Conservation (phyloP, 30 jellyfish, hydroid and myxozoan species). For the Chironex yamaguchii region DNA sequence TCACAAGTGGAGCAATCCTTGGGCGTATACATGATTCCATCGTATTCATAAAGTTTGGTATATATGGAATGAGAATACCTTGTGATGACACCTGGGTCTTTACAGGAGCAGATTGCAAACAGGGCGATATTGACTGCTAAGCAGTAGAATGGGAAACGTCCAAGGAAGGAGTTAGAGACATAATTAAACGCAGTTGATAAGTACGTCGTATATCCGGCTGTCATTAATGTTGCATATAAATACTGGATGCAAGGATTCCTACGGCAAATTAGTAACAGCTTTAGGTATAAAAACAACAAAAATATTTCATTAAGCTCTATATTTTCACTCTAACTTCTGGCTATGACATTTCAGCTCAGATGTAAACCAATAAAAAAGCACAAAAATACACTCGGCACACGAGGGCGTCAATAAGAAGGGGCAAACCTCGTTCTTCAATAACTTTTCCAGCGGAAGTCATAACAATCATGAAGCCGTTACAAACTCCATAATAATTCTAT, state of each 20-base stretch:
- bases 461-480: no score
- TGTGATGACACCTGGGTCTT: conserved; percentile 84
- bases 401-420: no score
- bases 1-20: conserved; percentile 79
- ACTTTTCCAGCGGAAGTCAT: no score
- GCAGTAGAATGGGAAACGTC: conserved; percentile 74
- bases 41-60: conserved; percentile 66
- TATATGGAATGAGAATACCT: conserved; percentile 6
- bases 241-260: conserved; percentile 85
- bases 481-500: no score
- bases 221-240: conserved; percentile 66
- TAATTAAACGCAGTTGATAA: conserved; percentile 78
- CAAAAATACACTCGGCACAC: no score
- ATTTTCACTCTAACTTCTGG: no score
- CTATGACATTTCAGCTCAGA: no score
- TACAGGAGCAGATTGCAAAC: conserved; percentile 76
- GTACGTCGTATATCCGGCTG: conserved; percentile 77
- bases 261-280: no score
- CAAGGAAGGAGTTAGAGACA: conserved; percentile 76
- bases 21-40: conserved; percentile 66
- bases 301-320: no score
- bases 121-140: conserved; percentile 64
- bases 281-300: no score
- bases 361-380: no score
- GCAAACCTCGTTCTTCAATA: no score